A percentile compares a stretch with the other conserved stretches of the same genome.
These are phyloP conservation scores for Cyprinodon diabolis DNA, from an alignment of 2,797 vertebrate species.

Conservation along the genomic window DNA sequence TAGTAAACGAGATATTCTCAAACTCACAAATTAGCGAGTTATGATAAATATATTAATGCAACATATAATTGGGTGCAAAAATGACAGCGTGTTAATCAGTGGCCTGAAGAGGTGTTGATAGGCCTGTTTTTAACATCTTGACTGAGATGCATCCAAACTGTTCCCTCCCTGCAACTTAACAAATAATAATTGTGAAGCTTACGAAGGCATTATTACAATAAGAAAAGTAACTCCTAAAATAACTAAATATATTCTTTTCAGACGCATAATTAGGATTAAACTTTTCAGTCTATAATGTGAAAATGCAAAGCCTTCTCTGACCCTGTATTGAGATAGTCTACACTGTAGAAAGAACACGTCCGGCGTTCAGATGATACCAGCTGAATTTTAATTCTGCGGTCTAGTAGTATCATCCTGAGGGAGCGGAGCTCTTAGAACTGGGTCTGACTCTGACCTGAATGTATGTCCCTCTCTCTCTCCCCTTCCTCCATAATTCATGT, in stretches of 20 bases:
- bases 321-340: slow-evolving; percentile 31
- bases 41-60: slow-evolving; percentile 1
- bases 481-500: slow-evolving; percentile 76
- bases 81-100: slow-evolving; percentile 8
- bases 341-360: slow-evolving; percentile 41
- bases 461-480: slow-evolving; percentile 49
- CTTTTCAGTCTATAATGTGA: slow-evolving; percentile 2
- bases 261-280: slow-evolving; percentile 13
- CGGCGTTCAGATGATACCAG: slow-evolving; percentile 56
- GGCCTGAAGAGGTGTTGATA: slow-evolving; percentile 7
- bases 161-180: not conserved
- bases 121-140: slow-evolving; percentile 9
- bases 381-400: slow-evolving; percentile 73
- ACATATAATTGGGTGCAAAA: slow-evolving; percentile 13
- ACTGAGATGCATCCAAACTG: slow-evolving; percentile 8
- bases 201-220: too few species aligned
- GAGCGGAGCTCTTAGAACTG: slow-evolving; percentile 70
- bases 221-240: not conserved
- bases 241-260: not conserved
- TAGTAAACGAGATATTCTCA: not conserved
- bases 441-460: slow-evolving; percentile 81
- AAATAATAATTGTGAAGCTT: slow-evolving; percentile 5
- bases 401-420: slow-evolving; percentile 68
- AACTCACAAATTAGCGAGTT: not conserved
- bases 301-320: slow-evolving; percentile 10